A percentile compares a stretch with the other conserved stretches of the same genome.
Evolutionary conservation across 2,113 vertebrate genomes (phyloP).

Genomic region (Macroglossus sobrinus): DNA sequence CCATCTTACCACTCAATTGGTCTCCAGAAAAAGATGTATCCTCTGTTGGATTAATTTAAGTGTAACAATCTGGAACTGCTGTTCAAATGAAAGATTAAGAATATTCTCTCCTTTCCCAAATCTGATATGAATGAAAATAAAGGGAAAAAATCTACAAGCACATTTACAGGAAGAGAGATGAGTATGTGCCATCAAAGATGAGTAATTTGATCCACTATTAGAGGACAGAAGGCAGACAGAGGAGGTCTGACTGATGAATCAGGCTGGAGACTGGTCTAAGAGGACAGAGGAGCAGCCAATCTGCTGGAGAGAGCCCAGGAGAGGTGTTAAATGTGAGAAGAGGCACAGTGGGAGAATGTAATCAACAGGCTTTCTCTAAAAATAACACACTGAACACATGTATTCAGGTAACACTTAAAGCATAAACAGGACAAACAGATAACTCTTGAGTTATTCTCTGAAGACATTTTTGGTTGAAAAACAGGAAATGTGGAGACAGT

Average conservation of each 20-base stretch:
- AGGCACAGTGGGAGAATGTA: rapidly evolving
- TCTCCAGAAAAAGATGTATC: neutral
- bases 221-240: neutral
- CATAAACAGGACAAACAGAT: neutral
- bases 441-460: neutral
- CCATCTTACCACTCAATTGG: neutral
- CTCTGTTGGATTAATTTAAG: neutral
- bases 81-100: neutral
- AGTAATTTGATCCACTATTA: neutral
- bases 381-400: rapidly evolving
- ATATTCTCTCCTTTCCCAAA: neutral
- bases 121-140: neutral
- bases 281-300: neutral
- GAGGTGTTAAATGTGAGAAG: neutral
- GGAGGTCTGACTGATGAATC: rapidly evolving
- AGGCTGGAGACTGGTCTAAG: neutral
- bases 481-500: neutral
- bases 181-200: too few relatives aligned
- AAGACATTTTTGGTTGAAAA: neutral
- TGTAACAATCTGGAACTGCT: neutral
- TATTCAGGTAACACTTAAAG: too few relatives aligned
- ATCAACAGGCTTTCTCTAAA: neutral
- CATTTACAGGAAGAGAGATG: neutral
- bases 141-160: neutral
- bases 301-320: neutral